Conservation (phyloP, 2,888 invertebrate species). For the Pollenia angustigena region DNA sequence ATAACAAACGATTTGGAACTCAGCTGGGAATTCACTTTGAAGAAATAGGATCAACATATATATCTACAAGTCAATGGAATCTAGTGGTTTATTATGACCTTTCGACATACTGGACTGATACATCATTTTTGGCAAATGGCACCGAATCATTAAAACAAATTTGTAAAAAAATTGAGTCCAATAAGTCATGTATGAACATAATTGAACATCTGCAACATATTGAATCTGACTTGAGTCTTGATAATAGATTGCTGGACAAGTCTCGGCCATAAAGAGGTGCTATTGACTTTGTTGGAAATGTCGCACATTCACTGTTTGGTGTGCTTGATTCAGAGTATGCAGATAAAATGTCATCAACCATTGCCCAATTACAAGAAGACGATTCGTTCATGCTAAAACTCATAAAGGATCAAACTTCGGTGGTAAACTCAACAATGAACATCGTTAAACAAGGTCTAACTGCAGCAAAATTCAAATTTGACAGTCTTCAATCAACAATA, state of each 20-base stretch:
- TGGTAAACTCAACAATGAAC: not conserved
- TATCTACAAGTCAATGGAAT: not conserved
- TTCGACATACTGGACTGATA: not conserved
- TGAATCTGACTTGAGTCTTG: not conserved
- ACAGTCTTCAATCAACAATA: not conserved
- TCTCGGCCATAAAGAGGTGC: not conserved
- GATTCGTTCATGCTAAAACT: not conserved
- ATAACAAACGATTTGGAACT: not conserved
- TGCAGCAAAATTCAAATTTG: not conserved
- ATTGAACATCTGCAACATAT: not conserved
- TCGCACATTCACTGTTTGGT: conserved; percentile 17
- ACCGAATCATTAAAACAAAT: not conserved
- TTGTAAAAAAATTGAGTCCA: not conserved
- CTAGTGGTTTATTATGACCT: not conserved
- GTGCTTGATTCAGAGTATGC: not conserved
- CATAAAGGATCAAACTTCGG: conserved; percentile 7
- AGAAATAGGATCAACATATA: not conserved
- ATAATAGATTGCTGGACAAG: not conserved
- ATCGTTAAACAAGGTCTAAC: not conserved
- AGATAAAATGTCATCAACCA: too few relatives aligned
- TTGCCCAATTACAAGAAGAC: not conserved
- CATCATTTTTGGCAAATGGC: not conserved
- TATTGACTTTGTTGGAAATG: conserved; percentile 11
- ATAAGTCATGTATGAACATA: not conserved
- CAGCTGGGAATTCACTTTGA: not conserved